These are phyloP conservation scores for Tipula vernalis DNA, from an alignment of 2,888 invertebrate genomes.

Conservation along the genomic window DNA sequence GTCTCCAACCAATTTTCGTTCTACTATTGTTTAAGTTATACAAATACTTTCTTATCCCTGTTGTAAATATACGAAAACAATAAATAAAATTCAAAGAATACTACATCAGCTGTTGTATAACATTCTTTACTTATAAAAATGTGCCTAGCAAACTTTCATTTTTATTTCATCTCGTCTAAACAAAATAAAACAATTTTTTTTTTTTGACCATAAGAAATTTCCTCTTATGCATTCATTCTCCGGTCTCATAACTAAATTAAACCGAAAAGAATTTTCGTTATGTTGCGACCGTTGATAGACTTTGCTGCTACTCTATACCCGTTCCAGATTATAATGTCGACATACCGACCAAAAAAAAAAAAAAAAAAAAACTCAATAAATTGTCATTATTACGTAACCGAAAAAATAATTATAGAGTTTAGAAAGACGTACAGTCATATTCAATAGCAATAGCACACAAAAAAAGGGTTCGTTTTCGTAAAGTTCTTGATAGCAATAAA, in stretches of 20 bases:
- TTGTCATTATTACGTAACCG: constrained; percentile 4
- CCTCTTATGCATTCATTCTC: neutral
- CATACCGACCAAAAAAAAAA: neutral
- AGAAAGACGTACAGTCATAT: neutral
- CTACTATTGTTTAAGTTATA: neutral
- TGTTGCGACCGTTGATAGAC: neutral
- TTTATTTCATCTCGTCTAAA: neutral
- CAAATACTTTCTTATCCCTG: neutral
- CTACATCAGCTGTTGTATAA: neutral
- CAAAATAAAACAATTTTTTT: neutral
- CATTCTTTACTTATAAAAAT: no score
- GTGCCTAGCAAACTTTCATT: neutral
- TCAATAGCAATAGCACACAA: neutral
- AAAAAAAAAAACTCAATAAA: neutral
- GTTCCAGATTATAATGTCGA: neutral
- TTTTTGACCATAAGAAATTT: neutral
- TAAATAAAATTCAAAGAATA: neutral
- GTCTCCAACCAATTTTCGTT: neutral
- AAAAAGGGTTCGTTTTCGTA: neutral
- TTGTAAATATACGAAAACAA: neutral
- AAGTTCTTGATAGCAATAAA: neutral
- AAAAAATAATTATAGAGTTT: neutral
- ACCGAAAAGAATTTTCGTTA: neutral
- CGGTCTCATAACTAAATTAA: neutral
- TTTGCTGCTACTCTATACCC: neutral